Evolutionary conservation across 2,113 vertebrate species (phyloP).

Genomic region (Gymnorhina tibicen): DNA sequence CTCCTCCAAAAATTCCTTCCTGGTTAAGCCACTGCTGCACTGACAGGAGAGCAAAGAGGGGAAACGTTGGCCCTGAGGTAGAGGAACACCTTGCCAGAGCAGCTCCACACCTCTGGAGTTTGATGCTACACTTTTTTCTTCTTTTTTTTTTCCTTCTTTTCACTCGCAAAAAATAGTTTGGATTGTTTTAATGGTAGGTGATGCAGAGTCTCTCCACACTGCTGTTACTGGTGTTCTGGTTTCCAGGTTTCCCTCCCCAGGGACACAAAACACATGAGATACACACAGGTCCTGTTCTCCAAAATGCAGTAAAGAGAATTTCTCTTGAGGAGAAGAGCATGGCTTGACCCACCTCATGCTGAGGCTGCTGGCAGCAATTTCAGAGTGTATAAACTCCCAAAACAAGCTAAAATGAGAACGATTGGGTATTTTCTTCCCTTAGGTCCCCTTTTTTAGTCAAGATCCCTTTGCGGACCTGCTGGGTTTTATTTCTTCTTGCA

Average conservation of each 20-base stretch:
- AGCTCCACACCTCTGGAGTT: background rate
- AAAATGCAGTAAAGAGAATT: background rate
- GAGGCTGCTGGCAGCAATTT: background rate
- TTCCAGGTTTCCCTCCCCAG: background rate
- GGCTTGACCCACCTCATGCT: background rate
- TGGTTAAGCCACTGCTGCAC: accelerated
- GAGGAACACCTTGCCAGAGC: background rate
- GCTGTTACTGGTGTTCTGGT: background rate
- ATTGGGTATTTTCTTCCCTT: background rate
- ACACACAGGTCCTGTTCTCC: background rate
- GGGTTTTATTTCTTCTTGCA: background rate
- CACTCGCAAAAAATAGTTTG: background rate
- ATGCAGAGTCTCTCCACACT: accelerated
- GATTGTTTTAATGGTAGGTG: background rate
- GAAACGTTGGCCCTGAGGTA: background rate
- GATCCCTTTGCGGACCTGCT: accelerated
- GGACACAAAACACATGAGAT: background rate
- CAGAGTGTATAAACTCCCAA: accelerated
- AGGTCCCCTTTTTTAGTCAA: background rate
- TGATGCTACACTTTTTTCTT: background rate
- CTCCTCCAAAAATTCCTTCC: background rate
- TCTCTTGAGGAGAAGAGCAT: background rate
- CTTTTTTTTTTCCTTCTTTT: background rate
- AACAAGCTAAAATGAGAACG: background rate
- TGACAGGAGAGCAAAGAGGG: background rate